These are phyloP conservation scores for Melanophora roralis DNA, from an alignment of 2,888 invertebrate genomes.

Conservation along the genomic window DNA sequence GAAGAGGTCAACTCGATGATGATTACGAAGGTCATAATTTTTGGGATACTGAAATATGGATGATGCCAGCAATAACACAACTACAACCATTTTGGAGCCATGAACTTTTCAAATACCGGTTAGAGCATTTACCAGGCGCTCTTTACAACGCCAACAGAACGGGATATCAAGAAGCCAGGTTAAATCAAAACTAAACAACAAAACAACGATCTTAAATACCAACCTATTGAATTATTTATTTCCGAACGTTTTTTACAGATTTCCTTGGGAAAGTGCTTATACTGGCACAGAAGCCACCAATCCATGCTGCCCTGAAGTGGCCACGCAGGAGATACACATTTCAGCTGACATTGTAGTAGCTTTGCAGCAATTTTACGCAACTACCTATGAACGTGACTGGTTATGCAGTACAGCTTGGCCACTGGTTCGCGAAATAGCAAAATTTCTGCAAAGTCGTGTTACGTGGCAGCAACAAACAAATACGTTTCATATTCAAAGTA, in stretches of 20 bases:
- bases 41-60: slow-evolving; percentile 83
- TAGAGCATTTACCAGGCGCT: slow-evolving; percentile 78
- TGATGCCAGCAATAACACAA: slow-evolving; percentile 79
- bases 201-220: not conserved
- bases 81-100: slow-evolving; percentile 78
- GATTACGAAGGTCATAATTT: slow-evolving; percentile 80
- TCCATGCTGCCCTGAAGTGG: slow-evolving; percentile 80
- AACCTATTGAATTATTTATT: not conserved
- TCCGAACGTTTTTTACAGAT: slow-evolving; percentile 72
- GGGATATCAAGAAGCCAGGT: slow-evolving; percentile 80
- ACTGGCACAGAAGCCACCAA: slow-evolving; percentile 81
- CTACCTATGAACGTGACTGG: slow-evolving; percentile 70
- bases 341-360: slow-evolving; percentile 80
- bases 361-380: slow-evolving; percentile 70
- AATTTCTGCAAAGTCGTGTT: slow-evolving; percentile 80
- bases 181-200: not conserved
- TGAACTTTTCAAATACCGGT: slow-evolving; percentile 79
- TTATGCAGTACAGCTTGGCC: slow-evolving; percentile 78
- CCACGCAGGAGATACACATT: slow-evolving; percentile 80
- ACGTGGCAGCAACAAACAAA: slow-evolving; percentile 78
- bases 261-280: slow-evolving; percentile 82
- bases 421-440: slow-evolving; percentile 79
- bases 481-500: slow-evolving; percentile 79
- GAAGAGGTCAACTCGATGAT: slow-evolving; percentile 74
- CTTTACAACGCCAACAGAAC: slow-evolving; percentile 78